Evolutionary conservation across 2,888 invertebrate genomes (phyloP).

Genomic region (Calameuta idolon): DNA sequence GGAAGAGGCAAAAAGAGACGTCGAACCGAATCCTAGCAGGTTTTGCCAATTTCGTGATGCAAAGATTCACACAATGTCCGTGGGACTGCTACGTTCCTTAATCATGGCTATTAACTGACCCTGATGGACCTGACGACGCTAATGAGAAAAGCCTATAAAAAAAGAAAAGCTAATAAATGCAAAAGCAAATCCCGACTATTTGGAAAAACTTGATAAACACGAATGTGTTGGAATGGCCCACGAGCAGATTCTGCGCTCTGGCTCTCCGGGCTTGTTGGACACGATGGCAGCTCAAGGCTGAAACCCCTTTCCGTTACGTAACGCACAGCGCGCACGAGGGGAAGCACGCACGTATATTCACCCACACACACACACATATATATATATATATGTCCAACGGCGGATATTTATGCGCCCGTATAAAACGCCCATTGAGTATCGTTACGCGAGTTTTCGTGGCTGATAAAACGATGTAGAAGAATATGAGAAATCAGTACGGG

Average conservation of each 20-base stretch:
- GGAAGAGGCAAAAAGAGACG: background rate
- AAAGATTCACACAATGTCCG: background rate
- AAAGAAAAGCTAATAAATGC: background rate
- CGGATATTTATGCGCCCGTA: background rate
- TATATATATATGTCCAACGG: background rate
- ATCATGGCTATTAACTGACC: background rate
- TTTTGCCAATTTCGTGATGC: background rate
- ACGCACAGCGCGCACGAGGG: background rate
- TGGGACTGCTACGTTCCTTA: background rate
- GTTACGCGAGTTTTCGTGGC: background rate
- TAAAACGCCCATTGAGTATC: background rate
- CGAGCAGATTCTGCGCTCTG: conserved; percentile 5
- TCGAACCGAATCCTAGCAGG: background rate
- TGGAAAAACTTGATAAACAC: conserved; percentile 1
- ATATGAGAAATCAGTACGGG: background rate
- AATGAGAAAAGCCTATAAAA: background rate
- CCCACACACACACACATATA: background rate
- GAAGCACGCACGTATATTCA: background rate
- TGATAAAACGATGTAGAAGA: background rate
- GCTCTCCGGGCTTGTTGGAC: conserved; percentile 3
- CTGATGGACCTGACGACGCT: background rate
- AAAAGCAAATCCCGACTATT: background rate
- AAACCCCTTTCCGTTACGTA: conserved; percentile 10
- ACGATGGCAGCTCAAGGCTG: conserved; percentile 6
- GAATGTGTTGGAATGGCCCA: background rate